Evolutionary conservation across 1,140 invertebrate species (phyloP).

Genomic region (Calliopsis andreniformis): DNA sequence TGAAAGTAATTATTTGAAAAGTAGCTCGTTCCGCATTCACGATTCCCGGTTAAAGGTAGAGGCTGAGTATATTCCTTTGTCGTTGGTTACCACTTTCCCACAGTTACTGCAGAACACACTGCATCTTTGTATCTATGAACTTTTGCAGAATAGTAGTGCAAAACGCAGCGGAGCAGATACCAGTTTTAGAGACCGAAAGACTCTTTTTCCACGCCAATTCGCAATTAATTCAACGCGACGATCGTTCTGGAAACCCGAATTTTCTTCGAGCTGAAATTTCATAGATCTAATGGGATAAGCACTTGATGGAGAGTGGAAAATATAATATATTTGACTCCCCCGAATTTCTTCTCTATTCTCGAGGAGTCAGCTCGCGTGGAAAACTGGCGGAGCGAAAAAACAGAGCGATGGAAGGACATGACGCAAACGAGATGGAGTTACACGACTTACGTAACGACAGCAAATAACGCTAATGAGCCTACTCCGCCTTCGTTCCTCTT

Average conservation of each 20-base stretch:
- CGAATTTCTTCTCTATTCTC: neutral
- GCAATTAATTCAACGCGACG: slow-evolving; percentile 26
- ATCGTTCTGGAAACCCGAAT: no score
- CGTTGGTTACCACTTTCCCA: slow-evolving; percentile 27
- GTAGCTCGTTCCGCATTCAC: neutral
- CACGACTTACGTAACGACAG: slow-evolving; percentile 78
- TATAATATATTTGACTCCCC: no score
- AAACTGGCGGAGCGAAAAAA: slow-evolving; percentile 29
- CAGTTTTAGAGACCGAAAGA: no score
- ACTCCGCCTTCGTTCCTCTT: slow-evolving; percentile 67
- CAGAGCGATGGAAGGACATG: slow-evolving; percentile 9
- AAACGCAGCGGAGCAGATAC: no score
- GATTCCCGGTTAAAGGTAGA: slow-evolving; percentile 17
- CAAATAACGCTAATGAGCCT: slow-evolving; percentile 81
- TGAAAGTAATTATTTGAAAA: slow-evolving; percentile 12
- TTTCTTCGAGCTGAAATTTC: no score
- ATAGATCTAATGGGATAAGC: no score
- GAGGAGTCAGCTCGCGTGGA: slow-evolving; percentile 8
- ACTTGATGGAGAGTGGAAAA: no score
- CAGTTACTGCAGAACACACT: slow-evolving; percentile 17
- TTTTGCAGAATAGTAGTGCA: slow-evolving; percentile 30
- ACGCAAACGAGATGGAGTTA: slow-evolving; percentile 49
- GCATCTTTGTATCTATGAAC: slow-evolving; percentile 47
- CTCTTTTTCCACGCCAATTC: slow-evolving; percentile 42
- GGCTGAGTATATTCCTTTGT: neutral